Evolutionary conservation across 1,140 invertebrate species (phyloP).

Genomic region (Drosophila guanche): DNA sequence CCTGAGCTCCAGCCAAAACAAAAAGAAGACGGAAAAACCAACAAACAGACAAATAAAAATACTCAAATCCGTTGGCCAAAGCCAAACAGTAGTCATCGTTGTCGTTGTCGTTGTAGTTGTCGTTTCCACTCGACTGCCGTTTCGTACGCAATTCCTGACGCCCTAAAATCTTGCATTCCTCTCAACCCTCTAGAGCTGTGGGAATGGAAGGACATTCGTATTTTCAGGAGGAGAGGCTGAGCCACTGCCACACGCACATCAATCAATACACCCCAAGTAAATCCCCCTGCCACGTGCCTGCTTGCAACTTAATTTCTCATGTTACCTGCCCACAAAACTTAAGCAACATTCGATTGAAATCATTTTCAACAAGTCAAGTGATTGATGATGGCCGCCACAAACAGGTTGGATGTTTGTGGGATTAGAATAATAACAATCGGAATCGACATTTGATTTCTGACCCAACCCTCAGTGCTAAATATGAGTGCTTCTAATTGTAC

Average conservation of each 20-base stretch:
- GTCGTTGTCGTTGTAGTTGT: constrained; percentile 4
- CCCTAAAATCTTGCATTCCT: constrained; percentile 19
- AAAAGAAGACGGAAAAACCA: constrained; percentile 44
- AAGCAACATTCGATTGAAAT: constrained; percentile 64
- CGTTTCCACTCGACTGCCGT: constrained; percentile 42
- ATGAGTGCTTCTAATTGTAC: constrained; percentile 33
- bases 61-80: constrained; percentile 55
- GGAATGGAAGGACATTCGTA: constrained; percentile 21
- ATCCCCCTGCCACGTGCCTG: background rate
- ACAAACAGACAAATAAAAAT: constrained; percentile 55
- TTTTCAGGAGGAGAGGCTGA: constrained; percentile 9
- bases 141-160: constrained; percentile 34
- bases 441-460: constrained; percentile 55
- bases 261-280: constrained; percentile 32
- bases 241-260: constrained; percentile 49
- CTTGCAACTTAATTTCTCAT: constrained; percentile 58
- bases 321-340: constrained; percentile 58
- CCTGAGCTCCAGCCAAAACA: constrained; percentile 28
- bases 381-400: constrained; percentile 41
- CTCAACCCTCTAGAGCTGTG: background rate
- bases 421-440: constrained; percentile 56
- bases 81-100: constrained; percentile 46
- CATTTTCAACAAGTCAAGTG: constrained; percentile 66
- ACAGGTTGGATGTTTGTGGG: constrained; percentile 33
- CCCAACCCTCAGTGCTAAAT: constrained; percentile 12